phyloP scores from a whole-genome alignment of 2,888 invertebrate species.

The Eilema sororculum region DNA sequence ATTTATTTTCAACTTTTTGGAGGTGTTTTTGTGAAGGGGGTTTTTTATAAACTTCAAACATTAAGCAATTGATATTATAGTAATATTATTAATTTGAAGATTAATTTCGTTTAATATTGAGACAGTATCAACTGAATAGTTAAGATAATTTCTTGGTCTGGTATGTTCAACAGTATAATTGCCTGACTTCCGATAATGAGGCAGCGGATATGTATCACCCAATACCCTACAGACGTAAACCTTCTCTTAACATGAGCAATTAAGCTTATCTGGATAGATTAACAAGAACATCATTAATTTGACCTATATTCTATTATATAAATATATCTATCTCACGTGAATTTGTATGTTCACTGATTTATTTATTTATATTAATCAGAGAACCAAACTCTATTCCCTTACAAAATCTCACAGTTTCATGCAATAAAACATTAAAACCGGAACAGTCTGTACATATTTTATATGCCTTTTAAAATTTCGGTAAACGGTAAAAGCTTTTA shows the following conservation, averaged over 20 bases:
- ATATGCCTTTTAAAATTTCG: slow-evolving; percentile 49
- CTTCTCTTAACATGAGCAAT: background rate
- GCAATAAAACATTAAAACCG: slow-evolving; percentile 35
- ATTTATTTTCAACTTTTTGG: too few species aligned
- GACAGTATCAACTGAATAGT: background rate
- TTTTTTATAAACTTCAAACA: too few species aligned
- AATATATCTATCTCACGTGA: background rate
- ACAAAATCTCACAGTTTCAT: slow-evolving; percentile 19
- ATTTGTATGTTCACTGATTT: background rate
- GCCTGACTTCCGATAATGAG: background rate
- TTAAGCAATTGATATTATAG: too few species aligned
- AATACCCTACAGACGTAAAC: background rate
- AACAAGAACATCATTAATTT: background rate
- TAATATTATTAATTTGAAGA: background rate
- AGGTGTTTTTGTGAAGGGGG: too few species aligned
- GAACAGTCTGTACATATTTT: slow-evolving; percentile 44
- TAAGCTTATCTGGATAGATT: background rate
- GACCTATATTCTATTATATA: background rate
- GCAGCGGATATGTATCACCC: background rate
- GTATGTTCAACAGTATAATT: background rate
- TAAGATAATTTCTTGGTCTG: background rate
- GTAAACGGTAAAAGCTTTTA: slow-evolving; percentile 52
- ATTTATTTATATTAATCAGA: background rate
- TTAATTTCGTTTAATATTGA: background rate
- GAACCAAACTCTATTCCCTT: background rate